Percentiles rank a stretch among this genome's conserved stretches.
Conservation (phyloP, 2,113 vertebrate genomes). For the Halichoerus grypus region DNA sequence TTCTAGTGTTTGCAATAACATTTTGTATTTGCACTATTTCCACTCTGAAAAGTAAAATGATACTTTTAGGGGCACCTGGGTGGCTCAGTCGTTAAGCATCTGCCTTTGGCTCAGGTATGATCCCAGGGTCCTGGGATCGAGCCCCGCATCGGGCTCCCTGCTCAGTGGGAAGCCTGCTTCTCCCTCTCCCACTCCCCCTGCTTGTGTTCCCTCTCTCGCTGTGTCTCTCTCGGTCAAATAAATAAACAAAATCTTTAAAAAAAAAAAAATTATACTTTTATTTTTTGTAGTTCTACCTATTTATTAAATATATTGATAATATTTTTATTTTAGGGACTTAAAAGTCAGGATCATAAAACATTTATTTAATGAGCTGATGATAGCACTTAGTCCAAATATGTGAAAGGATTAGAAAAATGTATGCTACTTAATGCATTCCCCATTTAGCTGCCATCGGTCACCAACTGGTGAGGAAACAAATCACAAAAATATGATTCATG, state of each 20-base stretch:
- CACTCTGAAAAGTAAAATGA: slow-evolving; percentile 32
- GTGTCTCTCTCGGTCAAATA: too few relatives aligned
- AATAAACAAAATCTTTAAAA: too few relatives aligned
- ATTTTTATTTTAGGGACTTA: not conserved
- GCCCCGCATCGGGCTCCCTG: too few relatives aligned
- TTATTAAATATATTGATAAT: not conserved
- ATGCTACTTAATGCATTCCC: not conserved
- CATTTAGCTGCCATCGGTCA: not conserved
- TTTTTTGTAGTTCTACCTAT: slow-evolving; percentile 16
- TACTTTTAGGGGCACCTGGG: not conserved
- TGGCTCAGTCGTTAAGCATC: too few relatives aligned
- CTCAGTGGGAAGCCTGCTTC: too few relatives aligned
- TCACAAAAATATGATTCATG: not conserved
- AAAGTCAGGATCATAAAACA: slow-evolving; percentile 18
- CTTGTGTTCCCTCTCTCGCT: too few relatives aligned
- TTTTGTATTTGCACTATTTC: slow-evolving; percentile 29
- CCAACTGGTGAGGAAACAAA: not conserved
- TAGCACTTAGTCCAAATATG: not conserved
- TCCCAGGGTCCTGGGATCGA: too few relatives aligned
- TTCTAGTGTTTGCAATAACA: slow-evolving; percentile 69
- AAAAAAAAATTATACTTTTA: not conserved
- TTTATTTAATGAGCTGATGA: slow-evolving; percentile 16
- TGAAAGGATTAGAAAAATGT: not conserved
- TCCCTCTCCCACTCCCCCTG: too few relatives aligned
- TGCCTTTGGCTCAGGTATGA: too few relatives aligned